Percentiles rank a stretch among this genome's conserved stretches.
phyloP scores from a whole-genome alignment of 2,888 invertebrate genomes.

The Troides aeacus region DNA sequence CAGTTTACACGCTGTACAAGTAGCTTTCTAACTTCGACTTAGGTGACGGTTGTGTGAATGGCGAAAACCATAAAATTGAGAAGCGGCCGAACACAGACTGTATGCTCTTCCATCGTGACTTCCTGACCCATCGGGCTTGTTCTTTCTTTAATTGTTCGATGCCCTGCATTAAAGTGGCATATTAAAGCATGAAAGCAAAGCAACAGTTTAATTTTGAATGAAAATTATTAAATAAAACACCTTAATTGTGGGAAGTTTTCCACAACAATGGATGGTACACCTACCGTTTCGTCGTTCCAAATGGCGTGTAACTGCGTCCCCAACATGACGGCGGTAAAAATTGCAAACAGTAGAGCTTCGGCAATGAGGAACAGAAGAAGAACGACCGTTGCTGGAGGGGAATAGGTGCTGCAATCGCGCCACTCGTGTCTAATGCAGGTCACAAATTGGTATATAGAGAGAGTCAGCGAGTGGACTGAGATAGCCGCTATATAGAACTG shows the following conservation, averaged over 20 bases:
- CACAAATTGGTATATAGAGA: slow-evolving; percentile 96
- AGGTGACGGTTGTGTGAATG: slow-evolving; percentile 91
- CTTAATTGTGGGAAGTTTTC: not conserved
- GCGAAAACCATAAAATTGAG: slow-evolving; percentile 96
- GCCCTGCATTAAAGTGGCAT: slow-evolving; percentile 81
- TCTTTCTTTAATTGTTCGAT: slow-evolving; percentile 98
- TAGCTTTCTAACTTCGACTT: slow-evolving; percentile 89
- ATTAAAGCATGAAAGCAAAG: not conserved
- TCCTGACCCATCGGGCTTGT: slow-evolving; percentile 94
- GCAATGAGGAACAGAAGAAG: slow-evolving; percentile 94
- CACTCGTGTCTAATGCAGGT: slow-evolving; percentile 96
- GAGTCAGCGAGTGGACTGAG: slow-evolving; percentile 94
- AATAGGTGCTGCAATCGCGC: slow-evolving; percentile 95
- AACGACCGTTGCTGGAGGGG: slow-evolving; percentile 97
- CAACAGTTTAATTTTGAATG: no score
- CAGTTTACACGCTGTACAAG: slow-evolving; percentile 88
- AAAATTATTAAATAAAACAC: no score
- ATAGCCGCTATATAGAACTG: slow-evolving; percentile 99
- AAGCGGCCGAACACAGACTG: slow-evolving; percentile 98
- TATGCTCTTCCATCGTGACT: slow-evolving; percentile 96
- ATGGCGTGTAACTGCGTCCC: slow-evolving; percentile 98
- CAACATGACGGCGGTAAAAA: slow-evolving; percentile 98
- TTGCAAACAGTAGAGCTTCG: slow-evolving; percentile 96
- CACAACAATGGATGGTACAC: slow-evolving; percentile 36
- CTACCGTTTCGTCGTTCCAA: slow-evolving; percentile 98